Base-by-base conservation (phyloP, 2,797 vertebrate genomes). In the Gymnoscopelus microlampas region DNA sequence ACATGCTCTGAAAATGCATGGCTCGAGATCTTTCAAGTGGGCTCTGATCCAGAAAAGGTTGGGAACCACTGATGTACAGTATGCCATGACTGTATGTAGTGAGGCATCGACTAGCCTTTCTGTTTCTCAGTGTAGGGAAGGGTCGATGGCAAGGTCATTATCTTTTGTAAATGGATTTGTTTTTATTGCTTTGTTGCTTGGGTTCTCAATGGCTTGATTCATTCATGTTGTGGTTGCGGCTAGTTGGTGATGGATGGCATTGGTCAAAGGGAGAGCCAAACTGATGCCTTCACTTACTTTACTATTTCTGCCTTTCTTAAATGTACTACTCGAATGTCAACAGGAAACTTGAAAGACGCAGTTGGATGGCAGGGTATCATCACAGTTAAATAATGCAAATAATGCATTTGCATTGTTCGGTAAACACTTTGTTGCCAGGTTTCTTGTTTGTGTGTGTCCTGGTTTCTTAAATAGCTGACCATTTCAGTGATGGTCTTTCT, bases 271-370 rank as follows among this genome's bases (percentile, higher is more conserved):
- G 14, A 26, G 10, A 69, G 64, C 60, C 66, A 53, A 26, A n/a
- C 8, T 15, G 50, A 29, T 10, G 15, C 58, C 58, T 15, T 73
- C 62, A 58, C 69, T 68, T 58, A 66, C 68, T 66, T 50, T 53
- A n/a, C 23, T 61, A 23, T 44, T 61, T 15, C 26, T 49, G 53
- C 13, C 24, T 60, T 48, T 15, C 66, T 29, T 48, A n/a, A 59
- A 70, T 67, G 61, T 47, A 2, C 60, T 63, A 51, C 65, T 79
- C 51, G 54, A 10, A 66, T 19, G 70, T 70, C 55, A 61, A 68
- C 4, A 4, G 65, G 63, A 68, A 77, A 63, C 68, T 68, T 75
- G 51, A 73, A 80, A 48, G 60, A n/a, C 7, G 63, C 0, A 49
- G 56, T 53, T 9, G 57, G 11, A 54, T 11, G 58, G 53, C 67